Evolutionary conservation across 2,797 vertebrate genomes (phyloP), one percentile per base, ranked within the genome.

Genomic region (Trematomus bernacchii): DNA sequence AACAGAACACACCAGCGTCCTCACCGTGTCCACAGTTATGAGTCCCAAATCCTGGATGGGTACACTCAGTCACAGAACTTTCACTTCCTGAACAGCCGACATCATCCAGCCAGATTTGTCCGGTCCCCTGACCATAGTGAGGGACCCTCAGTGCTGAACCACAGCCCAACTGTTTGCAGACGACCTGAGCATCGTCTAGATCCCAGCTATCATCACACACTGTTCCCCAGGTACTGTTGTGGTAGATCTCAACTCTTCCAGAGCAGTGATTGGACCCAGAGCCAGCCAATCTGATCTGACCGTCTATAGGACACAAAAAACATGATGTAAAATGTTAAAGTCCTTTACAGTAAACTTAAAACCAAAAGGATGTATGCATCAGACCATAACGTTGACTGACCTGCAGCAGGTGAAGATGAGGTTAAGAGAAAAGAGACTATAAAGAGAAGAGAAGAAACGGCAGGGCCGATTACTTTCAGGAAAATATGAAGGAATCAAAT

Each of bases 221-320:
- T 23, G 23, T 23, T 23, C 23, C 23, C 23, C 23, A 23, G 23
- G 23, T 23, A 3, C 23, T 23, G 23, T 2, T 23, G 2, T 23
- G 23, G 23, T 2, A 23, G 23, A 23, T 42, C 40, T 85, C 84
- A 33, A 86, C 77, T 75, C 70, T 85, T 37, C 83, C 87, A 63
- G 68, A 85, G 21, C 83, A 87, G 0, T 0, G 15, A n/a, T 13
- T 65, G 1, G 66, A 62, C 2, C 65, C 67, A 53, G 19, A 19
- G 0, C 63, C 76, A 37, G 6, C n/a, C 0, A 19, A 10, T 76
- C 65, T 67, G 50, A 83, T 6, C 6, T 5, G 8, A 7, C 0
- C 0, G 58, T 4, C 66, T 62, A 1, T 23, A 5, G 59, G 2
- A 14, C 14, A 68, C 3, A 50, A n/a, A 40, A 33, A 2, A 14